Evolutionary conservation across 2,888 invertebrate genomes (phyloP).

Genomic region (Hemicrepidius hirtus): DNA sequence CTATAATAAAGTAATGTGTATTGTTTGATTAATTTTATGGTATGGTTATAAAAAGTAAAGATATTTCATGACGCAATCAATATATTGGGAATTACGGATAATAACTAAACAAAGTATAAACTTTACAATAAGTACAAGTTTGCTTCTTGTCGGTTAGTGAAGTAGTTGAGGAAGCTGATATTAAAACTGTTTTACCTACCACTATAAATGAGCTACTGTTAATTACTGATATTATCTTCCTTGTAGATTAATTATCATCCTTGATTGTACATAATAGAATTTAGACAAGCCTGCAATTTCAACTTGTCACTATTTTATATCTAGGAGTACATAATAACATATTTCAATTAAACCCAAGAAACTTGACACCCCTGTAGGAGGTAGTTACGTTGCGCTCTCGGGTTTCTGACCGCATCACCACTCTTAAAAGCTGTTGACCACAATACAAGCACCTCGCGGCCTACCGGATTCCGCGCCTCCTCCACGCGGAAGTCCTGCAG

Average conservation of each 20-base stretch:
- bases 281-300: neutral
- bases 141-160: too few relatives aligned
- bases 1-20: too few relatives aligned
- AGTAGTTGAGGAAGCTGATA: too few relatives aligned
- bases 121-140: too few relatives aligned
- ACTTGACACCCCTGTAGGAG: constrained; percentile 15
- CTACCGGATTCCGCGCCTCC: constrained; percentile 59
- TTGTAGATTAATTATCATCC: neutral
- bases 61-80: too few relatives aligned
- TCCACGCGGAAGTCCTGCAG: constrained; percentile 55
- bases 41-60: too few relatives aligned
- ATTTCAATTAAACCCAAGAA: constrained; percentile 18
- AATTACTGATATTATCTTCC: neutral
- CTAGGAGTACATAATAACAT: constrained; percentile 11
- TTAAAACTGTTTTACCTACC: too few relatives aligned
- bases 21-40: too few relatives aligned
- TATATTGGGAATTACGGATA: too few relatives aligned
- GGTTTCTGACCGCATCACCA: constrained; percentile 28
- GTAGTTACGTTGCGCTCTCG: neutral
- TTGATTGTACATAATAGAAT: neutral
- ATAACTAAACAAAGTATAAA: too few relatives aligned
- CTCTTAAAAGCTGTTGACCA: constrained; percentile 32
- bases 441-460: constrained; percentile 53
- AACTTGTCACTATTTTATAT: neutral
- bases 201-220: neutral